A percentile compares a stretch with the other conserved stretches of the same genome.
Evolutionary conservation across 2,888 invertebrate species (phyloP).

Genomic region (Argyresthia goedartella): DNA sequence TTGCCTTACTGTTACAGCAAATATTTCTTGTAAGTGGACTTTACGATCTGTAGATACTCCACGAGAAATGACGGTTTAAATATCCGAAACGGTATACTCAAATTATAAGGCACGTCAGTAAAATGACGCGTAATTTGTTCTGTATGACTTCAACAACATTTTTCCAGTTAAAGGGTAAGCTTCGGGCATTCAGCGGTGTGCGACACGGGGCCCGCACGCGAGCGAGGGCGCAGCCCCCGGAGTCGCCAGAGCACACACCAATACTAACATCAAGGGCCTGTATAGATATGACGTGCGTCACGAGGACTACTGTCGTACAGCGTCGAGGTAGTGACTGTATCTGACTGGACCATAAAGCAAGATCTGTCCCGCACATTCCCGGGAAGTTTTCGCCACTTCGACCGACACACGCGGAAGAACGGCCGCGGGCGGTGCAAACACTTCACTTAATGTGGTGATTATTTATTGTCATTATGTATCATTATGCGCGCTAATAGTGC

Average conservation of each 20-base stretch:
- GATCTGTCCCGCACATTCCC: slow-evolving; percentile 20
- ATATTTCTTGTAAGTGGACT: background rate
- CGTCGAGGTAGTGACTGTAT: too few species aligned
- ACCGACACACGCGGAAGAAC: background rate
- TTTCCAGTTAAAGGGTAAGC: slow-evolving; percentile 31
- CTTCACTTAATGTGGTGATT: slow-evolving; percentile 44
- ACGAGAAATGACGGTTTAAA: background rate
- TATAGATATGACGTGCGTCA: too few species aligned
- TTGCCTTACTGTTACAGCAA: slow-evolving; percentile 4
- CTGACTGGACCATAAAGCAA: slow-evolving; percentile 8
- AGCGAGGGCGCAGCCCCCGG: background rate
- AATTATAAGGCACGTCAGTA: slow-evolving; percentile 22
- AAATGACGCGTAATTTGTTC: slow-evolving; percentile 24
- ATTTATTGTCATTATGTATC: slow-evolving; percentile 57
- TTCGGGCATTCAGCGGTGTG: slow-evolving; percentile 21
- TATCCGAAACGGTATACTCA: background rate
- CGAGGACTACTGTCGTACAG: too few species aligned
- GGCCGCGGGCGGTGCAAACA: slow-evolving; percentile 14
- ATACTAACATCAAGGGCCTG: too few species aligned
- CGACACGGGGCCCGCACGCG: background rate
- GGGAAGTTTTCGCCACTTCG: slow-evolving; percentile 20
- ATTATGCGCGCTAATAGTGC: slow-evolving; percentile 56
- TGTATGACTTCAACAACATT: slow-evolving; percentile 24
- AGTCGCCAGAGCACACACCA: slow-evolving; percentile 7
- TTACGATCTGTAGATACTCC: slow-evolving; percentile 1